These are phyloP conservation scores for Drosophila nigritarsus DNA, from an alignment of 2,888 invertebrate species.

Conservation along the genomic window DNA sequence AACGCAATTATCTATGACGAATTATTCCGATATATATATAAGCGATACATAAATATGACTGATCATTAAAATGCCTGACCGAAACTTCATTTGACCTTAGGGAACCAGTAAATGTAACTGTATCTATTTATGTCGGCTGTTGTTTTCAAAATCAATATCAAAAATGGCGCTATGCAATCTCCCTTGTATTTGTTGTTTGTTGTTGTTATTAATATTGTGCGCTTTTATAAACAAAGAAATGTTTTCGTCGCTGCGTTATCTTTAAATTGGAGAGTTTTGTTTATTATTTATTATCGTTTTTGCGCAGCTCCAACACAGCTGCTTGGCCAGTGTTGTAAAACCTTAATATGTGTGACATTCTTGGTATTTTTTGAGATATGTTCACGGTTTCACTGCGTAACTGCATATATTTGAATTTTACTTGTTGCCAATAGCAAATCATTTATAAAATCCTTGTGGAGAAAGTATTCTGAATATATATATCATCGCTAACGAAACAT, in stretches of 20 bases:
- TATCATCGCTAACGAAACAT: neutral
- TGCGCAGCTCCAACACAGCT: slow-evolving; percentile 26
- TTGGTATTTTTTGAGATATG: neutral
- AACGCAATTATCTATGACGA: slow-evolving; percentile 3
- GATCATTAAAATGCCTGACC: neutral
- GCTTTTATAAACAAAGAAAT: slow-evolving; percentile 48
- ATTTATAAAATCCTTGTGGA: neutral
- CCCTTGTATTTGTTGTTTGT: neutral
- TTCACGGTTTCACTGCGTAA: slow-evolving; percentile 2
- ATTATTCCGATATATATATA: slow-evolving; percentile 7
- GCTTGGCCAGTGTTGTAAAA: slow-evolving; percentile 21
- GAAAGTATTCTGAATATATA: neutral
- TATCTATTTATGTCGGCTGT: slow-evolving; percentile 9
- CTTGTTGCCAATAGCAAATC: neutral
- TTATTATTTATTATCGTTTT: slow-evolving; percentile 34
- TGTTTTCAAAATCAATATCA: slow-evolving; percentile 26
- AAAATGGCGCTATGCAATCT: slow-evolving; percentile 25
- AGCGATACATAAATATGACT: neutral
- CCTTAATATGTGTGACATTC: neutral
- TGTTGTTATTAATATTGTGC: slow-evolving; percentile 26
- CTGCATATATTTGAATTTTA: neutral
- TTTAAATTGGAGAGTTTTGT: slow-evolving; percentile 19
- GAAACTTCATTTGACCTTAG: slow-evolving; percentile 25
- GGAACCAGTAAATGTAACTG: slow-evolving; percentile 13
- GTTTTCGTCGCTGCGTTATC: slow-evolving; percentile 38